phyloP scores from a whole-genome alignment of 2,888 invertebrate species.

The Eristalis pertinax region DNA sequence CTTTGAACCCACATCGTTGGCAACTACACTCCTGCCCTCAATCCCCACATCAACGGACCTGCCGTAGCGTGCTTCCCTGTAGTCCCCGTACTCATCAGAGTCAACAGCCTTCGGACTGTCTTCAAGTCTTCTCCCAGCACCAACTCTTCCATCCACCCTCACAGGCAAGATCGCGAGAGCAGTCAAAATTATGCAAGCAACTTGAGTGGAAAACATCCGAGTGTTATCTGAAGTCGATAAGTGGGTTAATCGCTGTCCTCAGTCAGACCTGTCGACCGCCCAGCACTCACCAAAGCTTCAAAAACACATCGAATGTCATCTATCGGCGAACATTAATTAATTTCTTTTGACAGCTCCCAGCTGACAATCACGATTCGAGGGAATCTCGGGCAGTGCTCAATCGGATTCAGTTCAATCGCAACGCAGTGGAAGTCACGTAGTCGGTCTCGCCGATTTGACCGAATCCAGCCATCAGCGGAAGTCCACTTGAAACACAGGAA shows the following conservation, averaged over 20 bases:
- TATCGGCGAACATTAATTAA: not conserved
- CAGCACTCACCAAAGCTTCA: slow-evolving; percentile 19
- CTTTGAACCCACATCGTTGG: too few species aligned
- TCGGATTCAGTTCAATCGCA: slow-evolving; percentile 2
- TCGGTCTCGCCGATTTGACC: not conserved
- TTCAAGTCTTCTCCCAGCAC: too few species aligned
- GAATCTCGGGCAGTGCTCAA: not conserved
- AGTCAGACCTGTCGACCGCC: not conserved
- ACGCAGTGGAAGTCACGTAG: not conserved
- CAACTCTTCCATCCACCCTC: too few species aligned
- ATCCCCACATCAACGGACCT: too few species aligned
- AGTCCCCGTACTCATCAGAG: too few species aligned
- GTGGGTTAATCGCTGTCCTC: not conserved
- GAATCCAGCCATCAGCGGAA: not conserved
- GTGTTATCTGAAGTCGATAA: not conserved
- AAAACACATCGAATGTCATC: slow-evolving; percentile 28
- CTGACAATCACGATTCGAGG: not conserved
- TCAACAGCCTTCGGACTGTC: too few species aligned
- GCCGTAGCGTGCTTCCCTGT: too few species aligned
- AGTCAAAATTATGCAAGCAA: slow-evolving; percentile 15
- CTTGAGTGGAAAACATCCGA: not conserved
- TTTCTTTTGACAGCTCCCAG: slow-evolving; percentile 22
- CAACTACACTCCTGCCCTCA: too few species aligned
- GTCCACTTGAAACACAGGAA: not conserved
- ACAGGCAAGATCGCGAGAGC: not conserved